Evolutionary conservation across 2,888 invertebrate species (phyloP), one percentile per base, ranked within the genome.

Genomic region (Nezara viridula): DNA sequence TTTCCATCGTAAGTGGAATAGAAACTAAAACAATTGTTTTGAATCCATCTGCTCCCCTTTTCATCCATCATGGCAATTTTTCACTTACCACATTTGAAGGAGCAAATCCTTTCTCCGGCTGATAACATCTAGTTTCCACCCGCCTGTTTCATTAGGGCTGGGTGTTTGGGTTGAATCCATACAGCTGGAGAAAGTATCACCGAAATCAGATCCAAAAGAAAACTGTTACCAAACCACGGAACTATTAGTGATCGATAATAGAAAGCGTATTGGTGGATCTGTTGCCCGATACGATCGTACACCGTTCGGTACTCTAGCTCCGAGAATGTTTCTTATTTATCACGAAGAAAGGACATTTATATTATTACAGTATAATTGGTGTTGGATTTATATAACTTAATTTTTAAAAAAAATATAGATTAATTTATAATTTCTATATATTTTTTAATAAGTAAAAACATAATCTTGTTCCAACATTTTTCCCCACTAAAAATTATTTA

Each of bases 201-300:
- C 66, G 66, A 66, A 66, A 66, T 66, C 16, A 66, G 66, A 32
- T 0, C 66, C 66, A 1, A 19, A 60, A 66, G 66, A 66, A 66
- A 66, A 66, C 32, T 66, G 66, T 66, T 32, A 66, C 66, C 66
- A 66, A 66, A 66, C 66, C 66, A 32, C 66, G 19, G 66, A 66
- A 66, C 66, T 66, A 66, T 66, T 66, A 66, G 66, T 66, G 66
- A 66, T 66, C 66, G 66, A 66, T 66, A 66, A 66, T 66, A 66
- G 66, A 66, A 66, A 66, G 66, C 32, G 66, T 32, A 66, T 66
- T 66, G 14, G 66, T 37, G 66, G 66, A 66, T 66, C 32, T 16
- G 66, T 66, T 32, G 5, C 19, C 66, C 3, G 66, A 66, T 66
- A 66, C 32, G 66, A 66, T 37, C 66, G 32, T 66, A 66, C 66